phyloP scores from a whole-genome alignment of 2,113 vertebrate genomes.

The Crotalus helleri region DNA sequence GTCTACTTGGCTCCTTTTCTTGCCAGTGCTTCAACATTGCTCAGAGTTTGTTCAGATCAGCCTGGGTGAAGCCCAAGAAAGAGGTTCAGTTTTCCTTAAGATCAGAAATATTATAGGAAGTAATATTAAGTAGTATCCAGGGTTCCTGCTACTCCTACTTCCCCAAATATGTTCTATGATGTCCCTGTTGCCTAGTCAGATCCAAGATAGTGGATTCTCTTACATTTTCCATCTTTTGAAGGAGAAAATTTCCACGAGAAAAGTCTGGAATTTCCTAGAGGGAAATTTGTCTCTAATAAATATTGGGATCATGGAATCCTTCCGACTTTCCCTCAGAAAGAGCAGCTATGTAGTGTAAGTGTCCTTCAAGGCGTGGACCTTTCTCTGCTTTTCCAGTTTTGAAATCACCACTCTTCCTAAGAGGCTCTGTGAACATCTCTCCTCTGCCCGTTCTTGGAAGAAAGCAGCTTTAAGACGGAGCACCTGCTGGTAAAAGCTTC shows the following conservation, averaged over 20 bases:
- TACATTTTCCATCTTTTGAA: not conserved
- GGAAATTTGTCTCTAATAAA: not conserved
- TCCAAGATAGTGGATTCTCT: not conserved
- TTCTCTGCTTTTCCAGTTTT: not conserved
- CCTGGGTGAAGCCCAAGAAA: not conserved
- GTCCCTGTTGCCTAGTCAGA: not conserved
- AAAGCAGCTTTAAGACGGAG: not conserved
- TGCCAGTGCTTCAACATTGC: not conserved
- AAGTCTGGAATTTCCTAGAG: not conserved
- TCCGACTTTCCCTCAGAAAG: not conserved
- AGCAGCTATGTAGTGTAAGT: not conserved
- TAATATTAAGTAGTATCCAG: not conserved
- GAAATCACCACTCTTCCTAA: not conserved
- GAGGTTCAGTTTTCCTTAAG: not conserved
- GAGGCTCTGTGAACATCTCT: not conserved
- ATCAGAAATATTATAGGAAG: not conserved
- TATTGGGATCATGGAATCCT: not conserved
- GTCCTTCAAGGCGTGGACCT: not conserved
- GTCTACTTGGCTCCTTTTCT: not conserved
- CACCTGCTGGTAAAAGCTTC: not conserved
- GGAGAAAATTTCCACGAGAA: not conserved
- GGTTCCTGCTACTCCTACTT: not conserved
- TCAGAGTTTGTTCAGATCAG: not conserved
- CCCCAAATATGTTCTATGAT: not conserved
- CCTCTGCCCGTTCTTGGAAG: not conserved